phyloP scores from a whole-genome alignment of 2,888 invertebrate species.

The Adelognathus sp. region DNA sequence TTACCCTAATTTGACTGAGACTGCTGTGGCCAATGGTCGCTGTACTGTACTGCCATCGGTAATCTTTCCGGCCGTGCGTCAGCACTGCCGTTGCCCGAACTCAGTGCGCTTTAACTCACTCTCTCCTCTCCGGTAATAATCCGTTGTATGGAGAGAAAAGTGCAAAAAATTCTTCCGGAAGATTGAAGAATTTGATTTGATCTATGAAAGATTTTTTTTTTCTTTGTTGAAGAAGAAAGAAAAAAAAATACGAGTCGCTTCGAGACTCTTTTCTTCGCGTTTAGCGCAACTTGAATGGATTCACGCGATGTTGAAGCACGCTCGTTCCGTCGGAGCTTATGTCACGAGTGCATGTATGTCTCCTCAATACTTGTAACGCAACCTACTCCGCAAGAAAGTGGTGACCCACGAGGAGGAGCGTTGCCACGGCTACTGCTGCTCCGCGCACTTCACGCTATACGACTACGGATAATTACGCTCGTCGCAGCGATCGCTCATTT shows the following conservation, averaged over 20 bases:
- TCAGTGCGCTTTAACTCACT: neutral
- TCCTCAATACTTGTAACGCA: neutral
- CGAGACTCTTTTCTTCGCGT: neutral
- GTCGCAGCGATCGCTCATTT: neutral
- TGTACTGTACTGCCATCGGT: slow-evolving; percentile 22
- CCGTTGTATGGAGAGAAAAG: neutral
- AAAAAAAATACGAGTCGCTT: neutral
- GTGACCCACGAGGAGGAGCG: neutral
- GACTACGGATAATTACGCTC: neutral
- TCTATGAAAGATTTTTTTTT: neutral
- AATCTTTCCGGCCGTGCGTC: slow-evolving; percentile 44
- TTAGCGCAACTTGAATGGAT: neutral
- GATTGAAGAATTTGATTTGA: neutral
- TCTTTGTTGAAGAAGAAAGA: no score
- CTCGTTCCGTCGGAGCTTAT: neutral
- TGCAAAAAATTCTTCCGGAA: neutral
- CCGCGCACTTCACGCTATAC: neutral
- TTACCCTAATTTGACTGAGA: slow-evolving; percentile 50
- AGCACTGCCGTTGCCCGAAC: slow-evolving; percentile 7
- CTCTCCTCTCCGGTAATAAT: neutral
- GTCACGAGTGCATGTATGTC: neutral
- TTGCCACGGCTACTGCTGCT: neutral
- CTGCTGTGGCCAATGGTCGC: slow-evolving; percentile 5
- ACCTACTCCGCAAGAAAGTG: neutral
- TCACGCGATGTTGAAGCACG: neutral